Base-by-base conservation (phyloP, 64 coral and sea anemone genomes). In the Anthopleura sola region DNA sequence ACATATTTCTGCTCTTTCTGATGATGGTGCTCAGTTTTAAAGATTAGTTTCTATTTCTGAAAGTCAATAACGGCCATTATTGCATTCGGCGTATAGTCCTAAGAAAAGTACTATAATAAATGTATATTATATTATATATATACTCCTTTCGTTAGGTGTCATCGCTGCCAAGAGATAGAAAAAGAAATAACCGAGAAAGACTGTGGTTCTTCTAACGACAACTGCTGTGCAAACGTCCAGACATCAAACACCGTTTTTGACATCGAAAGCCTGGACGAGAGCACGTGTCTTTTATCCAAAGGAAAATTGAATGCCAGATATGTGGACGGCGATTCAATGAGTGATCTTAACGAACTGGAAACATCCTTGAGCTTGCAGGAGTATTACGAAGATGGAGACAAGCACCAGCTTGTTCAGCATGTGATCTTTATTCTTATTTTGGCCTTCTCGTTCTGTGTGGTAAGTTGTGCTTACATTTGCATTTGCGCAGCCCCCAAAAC, bases 321-420 rank as follows among this genome's bases (percentile, higher is more conserved):
- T 11, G n/a, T 60, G 10, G 48, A 54, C 3, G 2, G 24, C 29
- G 46, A 56, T 7, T 31, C 51, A 36, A 16, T 48, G 17, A 56
- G 7, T 19, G 36, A 60, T 0, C 3, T 58, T 2, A 71, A 51
- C 21, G 46, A 49, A 37, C 21, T 89, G 36, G 87, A 89, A 38
- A 82, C 51, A 15, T 78, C 56, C 23, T 55, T 88, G 8, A 62
- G 78, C 20, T 23, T 81, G 20, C 19, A 86, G 21, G 76, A 87
- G 53, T 82, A 81, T 29, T 87, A 87, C 56, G 26, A 86, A 17
- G 85, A 47, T 49, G 85, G 90, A 34, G 85, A 91, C 46, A 86
- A 87, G 51, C 90, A 91, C 37, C 90, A 91, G 28, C 48, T 86
- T 64, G 90, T n/a, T 24, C 84, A 83, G 23, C 90, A 91, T n/a